A percentile compares a stretch with the other conserved stretches of the same genome.
These are phyloP conservation scores for Pristionchus arcanus DNA, from an alignment of 2,888 invertebrate genomes.

Conservation along the genomic window DNA sequence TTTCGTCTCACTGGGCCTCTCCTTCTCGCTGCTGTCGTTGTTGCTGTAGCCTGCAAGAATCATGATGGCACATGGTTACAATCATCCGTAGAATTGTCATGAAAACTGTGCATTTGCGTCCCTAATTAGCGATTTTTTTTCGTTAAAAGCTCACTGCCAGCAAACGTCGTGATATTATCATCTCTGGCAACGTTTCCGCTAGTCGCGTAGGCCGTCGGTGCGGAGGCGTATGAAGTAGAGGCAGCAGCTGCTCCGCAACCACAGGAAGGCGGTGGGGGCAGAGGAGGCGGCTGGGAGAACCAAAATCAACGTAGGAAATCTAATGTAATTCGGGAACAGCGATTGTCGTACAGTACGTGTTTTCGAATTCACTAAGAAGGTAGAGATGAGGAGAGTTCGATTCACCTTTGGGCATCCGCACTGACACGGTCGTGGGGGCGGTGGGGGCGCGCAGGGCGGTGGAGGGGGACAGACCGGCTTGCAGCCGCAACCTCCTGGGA, in stretches of 20 bases:
- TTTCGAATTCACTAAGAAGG: too few relatives aligned
- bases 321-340: too few relatives aligned
- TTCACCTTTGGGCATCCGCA: background rate
- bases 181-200: background rate
- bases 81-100: too few relatives aligned
- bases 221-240: background rate
- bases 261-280: background rate
- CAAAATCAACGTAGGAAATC: too few relatives aligned
- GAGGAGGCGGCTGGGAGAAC: background rate
- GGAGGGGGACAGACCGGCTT: slow-evolving; percentile 16
- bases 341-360: too few relatives aligned
- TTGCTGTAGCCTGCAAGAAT: background rate
- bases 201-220: background rate
- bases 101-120: too few relatives aligned
- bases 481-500: background rate
- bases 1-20: background rate
- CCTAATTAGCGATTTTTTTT: too few relatives aligned
- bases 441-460: background rate
- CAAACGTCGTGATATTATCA: slow-evolving; percentile 14
- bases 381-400: background rate
- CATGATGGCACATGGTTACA: too few relatives aligned
- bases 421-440: slow-evolving; percentile 2
- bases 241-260: background rate
- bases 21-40: background rate
- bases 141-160: slow-evolving; percentile 33